Conservation (phyloP, 2,888 invertebrate genomes). For the Bombyx huttoni region DNA sequence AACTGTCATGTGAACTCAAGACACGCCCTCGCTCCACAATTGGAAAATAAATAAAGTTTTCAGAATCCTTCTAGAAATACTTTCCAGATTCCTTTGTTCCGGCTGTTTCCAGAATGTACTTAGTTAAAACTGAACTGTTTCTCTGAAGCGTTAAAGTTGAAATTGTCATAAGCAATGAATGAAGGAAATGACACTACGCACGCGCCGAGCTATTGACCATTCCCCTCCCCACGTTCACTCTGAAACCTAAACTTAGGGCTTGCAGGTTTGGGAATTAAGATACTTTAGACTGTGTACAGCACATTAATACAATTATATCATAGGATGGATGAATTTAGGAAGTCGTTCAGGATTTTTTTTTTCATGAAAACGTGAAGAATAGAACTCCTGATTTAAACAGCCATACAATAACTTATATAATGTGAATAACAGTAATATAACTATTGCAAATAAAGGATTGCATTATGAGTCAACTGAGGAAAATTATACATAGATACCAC, state of each 20-base stretch:
- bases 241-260: conserved; percentile 36
- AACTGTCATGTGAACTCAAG: no score
- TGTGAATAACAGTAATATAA: no score
- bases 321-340: background rate
- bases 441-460: no score
- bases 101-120: conserved; percentile 5
- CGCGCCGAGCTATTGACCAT: conserved; percentile 51
- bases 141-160: conserved; percentile 7
- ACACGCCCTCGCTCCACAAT: no score
- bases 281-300: background rate
- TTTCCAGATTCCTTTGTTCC: conserved; percentile 16
- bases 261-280: conserved; percentile 26
- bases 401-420: no score
- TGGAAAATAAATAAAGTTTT: background rate
- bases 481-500: no score
- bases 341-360: no score
- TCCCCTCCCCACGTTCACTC: conserved; percentile 19
- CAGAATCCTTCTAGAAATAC: conserved; percentile 8
- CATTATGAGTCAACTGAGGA: no score
- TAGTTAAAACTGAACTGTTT: conserved; percentile 5
- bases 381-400: no score
- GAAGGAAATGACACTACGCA: conserved; percentile 27
- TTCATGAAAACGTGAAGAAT: no score
- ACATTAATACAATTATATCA: background rate
- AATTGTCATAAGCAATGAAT: conserved; percentile 4